Percentiles rank a stretch among this genome's conserved stretches.
These are phyloP conservation scores for Bombylius major DNA, from an alignment of 2,888 invertebrate species.

Conservation along the genomic window DNA sequence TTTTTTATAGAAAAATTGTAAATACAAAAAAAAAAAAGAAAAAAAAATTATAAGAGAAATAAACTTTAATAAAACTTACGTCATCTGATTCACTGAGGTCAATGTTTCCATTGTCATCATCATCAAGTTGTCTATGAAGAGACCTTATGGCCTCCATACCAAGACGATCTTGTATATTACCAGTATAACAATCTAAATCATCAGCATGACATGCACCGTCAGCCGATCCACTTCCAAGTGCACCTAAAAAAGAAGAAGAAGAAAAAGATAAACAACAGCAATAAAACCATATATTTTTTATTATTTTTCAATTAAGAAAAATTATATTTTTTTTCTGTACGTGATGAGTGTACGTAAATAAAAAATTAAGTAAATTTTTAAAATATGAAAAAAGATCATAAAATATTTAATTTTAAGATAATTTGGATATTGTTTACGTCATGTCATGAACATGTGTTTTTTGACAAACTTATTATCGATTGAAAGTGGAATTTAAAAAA, in stretches of 20 bases:
- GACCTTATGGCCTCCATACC: conserved; percentile 87
- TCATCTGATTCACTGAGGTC: conserved; percentile 96
- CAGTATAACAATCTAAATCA: conserved; percentile 60
- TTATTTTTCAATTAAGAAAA: background rate
- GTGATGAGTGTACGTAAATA: no score
- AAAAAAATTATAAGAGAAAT: no score
- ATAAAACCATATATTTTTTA: conserved; percentile 1
- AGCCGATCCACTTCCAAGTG: conserved; percentile 28
- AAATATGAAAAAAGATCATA: no score
- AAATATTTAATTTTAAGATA: no score
- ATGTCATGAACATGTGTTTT: no score
- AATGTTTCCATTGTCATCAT: conserved; percentile 95
- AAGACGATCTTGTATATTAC: conserved; percentile 61
- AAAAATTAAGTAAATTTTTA: no score
- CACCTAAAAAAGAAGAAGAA: conserved; percentile 18
- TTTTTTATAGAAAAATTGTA: no score
- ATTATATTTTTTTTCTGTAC: background rate
- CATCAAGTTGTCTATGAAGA: conserved; percentile 89
- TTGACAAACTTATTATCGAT: no score
- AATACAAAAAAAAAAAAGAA: no score
- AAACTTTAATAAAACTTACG: conserved; percentile 44
- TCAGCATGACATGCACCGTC: conserved; percentile 40
- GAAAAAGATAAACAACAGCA: background rate
- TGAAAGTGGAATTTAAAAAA: no score
- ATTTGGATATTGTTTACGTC: no score